Evolutionary conservation across 1,140 invertebrate species (phyloP), one percentile per base, ranked within the genome.

Genomic region (Cyphomyrmex costatus): DNA sequence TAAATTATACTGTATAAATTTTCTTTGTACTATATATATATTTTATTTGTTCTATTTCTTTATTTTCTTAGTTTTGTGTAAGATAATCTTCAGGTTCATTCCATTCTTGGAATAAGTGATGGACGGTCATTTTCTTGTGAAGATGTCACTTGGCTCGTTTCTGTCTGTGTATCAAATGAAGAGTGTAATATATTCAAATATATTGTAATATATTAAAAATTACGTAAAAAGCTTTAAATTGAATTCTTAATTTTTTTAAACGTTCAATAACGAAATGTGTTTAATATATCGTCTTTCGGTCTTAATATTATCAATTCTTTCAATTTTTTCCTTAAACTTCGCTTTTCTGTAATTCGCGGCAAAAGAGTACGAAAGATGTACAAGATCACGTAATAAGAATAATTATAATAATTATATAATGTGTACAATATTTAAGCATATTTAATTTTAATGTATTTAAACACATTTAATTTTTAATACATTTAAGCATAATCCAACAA

Each of bases 401-500:
- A 56, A 53, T 74, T 74, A n/a, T 56, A 73, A 53, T 74, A 76
- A 78, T 78, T 65, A 30, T 27, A n/a, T 63, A 30, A 49, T 21
- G 46, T 49, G 6, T 36, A 6, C 6, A n/a, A n/a, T n/a, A 42
- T 1, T 42, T 42, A 42, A 42, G 8, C 0, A 42, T 42, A 42
- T 42, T 42, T 42, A 42, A 42, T 42, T 42, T 42, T 42, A 42
- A 42, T 42, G 36, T 42, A 42, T 42, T 42, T 42, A 10, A 42
- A 42, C 36, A 42, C 10, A 42, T 42, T 42, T 42, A 42, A 42
- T 42, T 42, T 42, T 42, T 42, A 42, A 42, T 42, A 1, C 27
- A 21, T 77, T 42, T 77, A 27, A 42, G 12, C 7, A 58, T 58
- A 42, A 42, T 42, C 10, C 36, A 10, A 42, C 2, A 3, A 58